Percentiles rank a stretch among this genome's conserved stretches.
These are phyloP conservation scores for Peribatodes rhomboidaria DNA, from an alignment of 2,888 invertebrate species.

Conservation along the genomic window DNA sequence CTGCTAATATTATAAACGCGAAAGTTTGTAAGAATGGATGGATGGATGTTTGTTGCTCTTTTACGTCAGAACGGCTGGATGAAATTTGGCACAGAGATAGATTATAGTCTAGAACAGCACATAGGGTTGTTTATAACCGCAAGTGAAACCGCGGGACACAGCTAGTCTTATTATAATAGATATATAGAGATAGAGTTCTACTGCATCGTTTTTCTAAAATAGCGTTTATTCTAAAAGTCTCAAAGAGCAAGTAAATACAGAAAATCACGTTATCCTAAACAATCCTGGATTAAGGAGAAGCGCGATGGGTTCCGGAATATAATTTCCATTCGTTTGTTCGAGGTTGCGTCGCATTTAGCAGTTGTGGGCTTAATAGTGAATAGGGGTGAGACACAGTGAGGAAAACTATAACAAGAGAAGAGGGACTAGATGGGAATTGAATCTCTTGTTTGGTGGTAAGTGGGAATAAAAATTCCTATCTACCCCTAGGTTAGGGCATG, in stretches of 20 bases:
- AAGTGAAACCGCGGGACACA: too few species aligned
- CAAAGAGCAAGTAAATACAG: constrained; percentile 9
- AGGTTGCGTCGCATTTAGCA: constrained; percentile 57
- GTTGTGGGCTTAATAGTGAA: constrained; percentile 54
- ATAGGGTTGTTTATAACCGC: too few species aligned
- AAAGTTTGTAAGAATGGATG: too few species aligned
- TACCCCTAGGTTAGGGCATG: too few species aligned
- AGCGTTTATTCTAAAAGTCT: neutral
- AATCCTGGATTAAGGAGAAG: constrained; percentile 52
- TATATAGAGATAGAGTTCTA: too few species aligned
- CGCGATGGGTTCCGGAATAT: constrained; percentile 50
- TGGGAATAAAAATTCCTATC: neutral
- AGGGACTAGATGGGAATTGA: neutral
- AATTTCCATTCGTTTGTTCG: constrained; percentile 60
- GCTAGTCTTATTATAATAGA: too few species aligned
- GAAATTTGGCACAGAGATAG: too few species aligned
- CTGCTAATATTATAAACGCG: too few species aligned
- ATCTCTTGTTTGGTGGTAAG: too few species aligned
- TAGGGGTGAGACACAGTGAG: constrained; percentile 21
- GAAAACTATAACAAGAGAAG: neutral
- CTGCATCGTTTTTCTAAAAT: neutral
- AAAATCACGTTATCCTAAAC: constrained; percentile 40
- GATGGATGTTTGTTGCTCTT: too few species aligned
- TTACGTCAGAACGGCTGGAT: too few species aligned
- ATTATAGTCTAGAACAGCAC: too few species aligned